phyloP scores from a whole-genome alignment of 2,888 invertebrate genomes.

The Meganola albula region DNA sequence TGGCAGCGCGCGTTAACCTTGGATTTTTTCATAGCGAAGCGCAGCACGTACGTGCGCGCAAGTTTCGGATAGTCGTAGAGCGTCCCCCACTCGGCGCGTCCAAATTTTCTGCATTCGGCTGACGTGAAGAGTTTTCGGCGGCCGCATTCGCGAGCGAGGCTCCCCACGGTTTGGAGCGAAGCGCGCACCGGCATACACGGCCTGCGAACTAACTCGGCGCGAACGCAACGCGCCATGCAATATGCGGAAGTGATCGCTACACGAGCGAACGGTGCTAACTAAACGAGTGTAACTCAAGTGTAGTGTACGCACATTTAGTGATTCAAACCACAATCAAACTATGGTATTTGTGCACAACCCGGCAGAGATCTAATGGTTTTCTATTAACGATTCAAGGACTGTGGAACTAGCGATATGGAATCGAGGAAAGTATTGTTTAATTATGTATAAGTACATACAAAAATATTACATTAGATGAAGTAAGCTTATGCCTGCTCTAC shows the following conservation, averaged over 20 bases:
- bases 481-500: too few species aligned
- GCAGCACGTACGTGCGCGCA: slow-evolving; percentile 74
- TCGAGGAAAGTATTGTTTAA: slow-evolving; percentile 76
- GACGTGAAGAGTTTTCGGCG: slow-evolving; percentile 73
- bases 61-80: slow-evolving; percentile 74
- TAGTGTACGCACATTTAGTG: slow-evolving; percentile 65
- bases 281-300: slow-evolving; percentile 58
- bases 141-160: slow-evolving; percentile 75
- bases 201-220: slow-evolving; percentile 41
- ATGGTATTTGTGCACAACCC: slow-evolving; percentile 67
- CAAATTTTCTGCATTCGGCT: slow-evolving; percentile 76
- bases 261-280: slow-evolving; percentile 42
- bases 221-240: slow-evolving; percentile 57
- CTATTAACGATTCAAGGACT: slow-evolving; percentile 62
- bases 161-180: slow-evolving; percentile 64
- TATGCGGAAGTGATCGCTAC: slow-evolving; percentile 73
- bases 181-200: slow-evolving; percentile 47
- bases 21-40: slow-evolving; percentile 75
- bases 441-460: too few species aligned
- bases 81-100: slow-evolving; percentile 74
- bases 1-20: slow-evolving; percentile 77
- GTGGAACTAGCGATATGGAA: slow-evolving; percentile 67
- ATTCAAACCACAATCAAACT: slow-evolving; percentile 71
- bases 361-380: slow-evolving; percentile 60
- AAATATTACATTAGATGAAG: too few species aligned